Conservation (phyloP, 92 coral and sea anemone genomes). For the Blastomussa wellsi region DNA sequence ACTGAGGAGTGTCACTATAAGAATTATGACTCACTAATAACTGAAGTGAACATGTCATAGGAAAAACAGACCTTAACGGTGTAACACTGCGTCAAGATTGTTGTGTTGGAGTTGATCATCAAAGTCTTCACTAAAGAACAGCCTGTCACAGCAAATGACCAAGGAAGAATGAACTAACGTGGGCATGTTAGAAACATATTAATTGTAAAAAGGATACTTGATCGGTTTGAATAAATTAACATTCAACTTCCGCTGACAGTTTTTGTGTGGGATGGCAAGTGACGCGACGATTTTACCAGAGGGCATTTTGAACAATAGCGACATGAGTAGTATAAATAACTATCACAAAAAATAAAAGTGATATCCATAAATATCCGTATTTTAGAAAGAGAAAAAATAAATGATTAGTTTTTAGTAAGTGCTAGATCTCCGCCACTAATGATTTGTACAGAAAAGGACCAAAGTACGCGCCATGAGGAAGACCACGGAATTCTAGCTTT, state of each 20-base stretch:
- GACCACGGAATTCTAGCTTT: background rate
- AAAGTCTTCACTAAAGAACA: background rate
- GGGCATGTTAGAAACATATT: background rate
- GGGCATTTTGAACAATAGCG: background rate
- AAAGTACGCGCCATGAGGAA: background rate
- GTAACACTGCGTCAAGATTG: background rate
- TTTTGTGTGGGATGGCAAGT: background rate
- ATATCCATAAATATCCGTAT: background rate
- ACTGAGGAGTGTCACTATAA: background rate
- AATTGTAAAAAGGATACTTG: background rate
- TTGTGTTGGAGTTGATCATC: background rate
- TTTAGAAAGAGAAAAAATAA: background rate
- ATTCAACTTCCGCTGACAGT: conserved; percentile 18
- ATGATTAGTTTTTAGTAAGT: background rate
- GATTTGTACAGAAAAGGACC: background rate
- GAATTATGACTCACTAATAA: background rate
- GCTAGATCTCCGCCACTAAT: background rate
- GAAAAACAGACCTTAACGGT: conserved; percentile 9
- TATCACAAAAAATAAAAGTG: background rate
- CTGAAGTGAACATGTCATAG: background rate
- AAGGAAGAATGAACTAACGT: background rate
- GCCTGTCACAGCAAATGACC: background rate
- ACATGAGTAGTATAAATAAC: background rate
- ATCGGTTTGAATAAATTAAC: conserved; percentile 14
- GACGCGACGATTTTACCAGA: background rate